Conservation (phyloP, 2,113 vertebrate species). For the Camelus dromedarius region DNA sequence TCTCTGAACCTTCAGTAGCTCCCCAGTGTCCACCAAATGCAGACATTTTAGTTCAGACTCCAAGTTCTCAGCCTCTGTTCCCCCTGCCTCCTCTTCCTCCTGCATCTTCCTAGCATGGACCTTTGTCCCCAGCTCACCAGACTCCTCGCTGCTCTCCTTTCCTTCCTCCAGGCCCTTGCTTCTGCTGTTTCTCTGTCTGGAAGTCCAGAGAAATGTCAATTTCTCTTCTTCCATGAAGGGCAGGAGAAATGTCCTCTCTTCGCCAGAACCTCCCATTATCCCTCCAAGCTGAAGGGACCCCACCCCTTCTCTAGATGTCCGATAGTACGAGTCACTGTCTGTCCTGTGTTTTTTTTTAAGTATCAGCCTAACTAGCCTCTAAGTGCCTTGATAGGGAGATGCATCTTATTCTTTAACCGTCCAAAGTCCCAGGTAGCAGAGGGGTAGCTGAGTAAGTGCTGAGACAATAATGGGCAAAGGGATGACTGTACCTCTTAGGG, state of each 20-base stretch:
- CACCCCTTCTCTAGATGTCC: not conserved
- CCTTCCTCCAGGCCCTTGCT: not conserved
- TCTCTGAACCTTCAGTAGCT: not conserved
- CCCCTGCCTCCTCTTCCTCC: not conserved
- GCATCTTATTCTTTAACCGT: not conserved
- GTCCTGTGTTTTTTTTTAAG: not conserved
- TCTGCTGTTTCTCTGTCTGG: not conserved
- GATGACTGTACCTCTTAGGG: not conserved
- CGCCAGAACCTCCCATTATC: not conserved
- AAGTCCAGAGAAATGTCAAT: not conserved
- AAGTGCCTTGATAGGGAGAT: not conserved
- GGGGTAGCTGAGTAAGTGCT: not conserved
- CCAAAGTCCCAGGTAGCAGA: not conserved
- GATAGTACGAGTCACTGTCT: not conserved
- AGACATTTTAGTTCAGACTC: not conserved
- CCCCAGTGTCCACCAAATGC: not conserved
- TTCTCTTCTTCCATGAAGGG: not conserved
- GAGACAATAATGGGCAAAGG: not conserved
- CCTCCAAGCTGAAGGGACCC: not conserved
- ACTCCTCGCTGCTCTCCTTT: not conserved
- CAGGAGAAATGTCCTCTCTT: not conserved
- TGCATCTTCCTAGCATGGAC: not conserved
- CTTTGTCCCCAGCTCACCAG: not conserved
- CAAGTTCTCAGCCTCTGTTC: not conserved
- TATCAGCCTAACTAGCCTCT: not conserved